Percentiles rank a stretch among this genome's conserved stretches.
Evolutionary conservation across 2,888 invertebrate species (phyloP).

Genomic region (Melanotus villosus): DNA sequence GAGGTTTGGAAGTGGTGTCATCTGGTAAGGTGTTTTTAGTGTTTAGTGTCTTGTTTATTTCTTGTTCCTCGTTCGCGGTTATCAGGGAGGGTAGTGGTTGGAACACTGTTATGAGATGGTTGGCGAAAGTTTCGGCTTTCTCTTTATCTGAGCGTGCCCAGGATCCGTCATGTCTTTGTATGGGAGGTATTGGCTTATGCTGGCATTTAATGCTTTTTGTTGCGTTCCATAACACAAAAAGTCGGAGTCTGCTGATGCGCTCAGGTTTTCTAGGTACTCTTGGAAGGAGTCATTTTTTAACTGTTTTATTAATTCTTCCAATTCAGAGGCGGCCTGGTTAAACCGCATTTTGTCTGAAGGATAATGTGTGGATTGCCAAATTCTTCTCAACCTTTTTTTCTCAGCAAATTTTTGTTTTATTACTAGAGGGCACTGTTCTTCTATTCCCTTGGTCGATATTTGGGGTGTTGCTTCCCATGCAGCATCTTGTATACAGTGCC

Average conservation of each 20-base stretch:
- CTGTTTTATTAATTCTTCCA: too few species aligned
- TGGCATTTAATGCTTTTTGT: too few species aligned
- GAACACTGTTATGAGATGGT: too few species aligned
- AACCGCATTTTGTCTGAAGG: too few species aligned
- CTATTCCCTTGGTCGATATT: conserved; percentile 1
- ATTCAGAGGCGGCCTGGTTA: neutral
- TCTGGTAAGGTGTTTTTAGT: too few species aligned
- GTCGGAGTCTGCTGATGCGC: neutral
- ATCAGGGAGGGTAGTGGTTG: neutral
- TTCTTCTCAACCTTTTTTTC: neutral
- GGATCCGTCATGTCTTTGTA: too few species aligned
- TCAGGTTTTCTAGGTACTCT: neutral
- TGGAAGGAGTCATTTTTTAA: conserved; percentile 3
- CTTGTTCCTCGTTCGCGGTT: neutral
- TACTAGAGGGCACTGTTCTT: conserved; percentile 14
- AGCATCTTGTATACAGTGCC: neutral
- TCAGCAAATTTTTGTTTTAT: conserved; percentile 10
- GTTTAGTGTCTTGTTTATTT: neutral
- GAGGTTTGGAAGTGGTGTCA: neutral
- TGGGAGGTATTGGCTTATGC: too few species aligned
- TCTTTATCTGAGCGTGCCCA: too few species aligned
- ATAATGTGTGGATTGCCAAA: too few species aligned
- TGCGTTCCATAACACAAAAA: too few species aligned
- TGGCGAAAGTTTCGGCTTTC: too few species aligned
- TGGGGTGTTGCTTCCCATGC: conserved; percentile 6